Evolutionary conservation across 2,888 invertebrate species (phyloP).

Genomic region (Esperia sulphurella): DNA sequence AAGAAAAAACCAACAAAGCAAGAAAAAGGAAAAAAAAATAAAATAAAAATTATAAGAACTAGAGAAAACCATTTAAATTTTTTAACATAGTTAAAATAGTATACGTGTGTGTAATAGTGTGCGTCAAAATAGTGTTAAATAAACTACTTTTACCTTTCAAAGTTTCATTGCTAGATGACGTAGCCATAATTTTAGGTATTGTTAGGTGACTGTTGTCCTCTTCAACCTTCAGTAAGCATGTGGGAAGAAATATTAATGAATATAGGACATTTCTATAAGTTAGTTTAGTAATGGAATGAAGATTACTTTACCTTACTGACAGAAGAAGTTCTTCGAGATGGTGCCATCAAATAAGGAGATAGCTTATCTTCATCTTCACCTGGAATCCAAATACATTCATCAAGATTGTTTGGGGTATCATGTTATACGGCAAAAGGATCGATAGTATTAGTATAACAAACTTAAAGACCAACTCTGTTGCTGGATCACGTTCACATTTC

Average conservation of each 20-base stretch:
- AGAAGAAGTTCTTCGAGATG: slow-evolving; percentile 60
- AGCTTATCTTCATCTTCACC: slow-evolving; percentile 72
- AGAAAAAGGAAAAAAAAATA: too few species aligned
- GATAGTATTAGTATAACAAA: not conserved
- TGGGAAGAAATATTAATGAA: not conserved
- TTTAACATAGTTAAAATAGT: too few species aligned
- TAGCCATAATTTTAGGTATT: slow-evolving; percentile 86
- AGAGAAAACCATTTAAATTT: too few species aligned
- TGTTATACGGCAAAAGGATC: not conserved
- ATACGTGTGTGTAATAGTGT: too few species aligned
- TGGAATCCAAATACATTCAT: slow-evolving; percentile 17
- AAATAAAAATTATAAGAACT: too few species aligned
- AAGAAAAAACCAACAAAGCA: too few species aligned
- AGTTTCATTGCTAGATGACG: slow-evolving; percentile 88
- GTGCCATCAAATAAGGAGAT: slow-evolving; percentile 60
- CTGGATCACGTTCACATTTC: too few species aligned
- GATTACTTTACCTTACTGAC: slow-evolving; percentile 51
- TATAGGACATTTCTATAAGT: not conserved
- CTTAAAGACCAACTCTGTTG: too few species aligned
- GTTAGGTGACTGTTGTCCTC: slow-evolving; percentile 82
- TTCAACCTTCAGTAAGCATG: slow-evolving; percentile 63
- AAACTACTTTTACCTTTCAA: slow-evolving; percentile 79
- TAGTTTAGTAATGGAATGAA: not conserved
- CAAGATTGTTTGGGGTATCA: not conserved
- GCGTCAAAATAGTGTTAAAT: too few species aligned